Evolutionary conservation across 1,140 invertebrate genomes (phyloP), one percentile per base, ranked within the genome.

Genomic region (Trachymyrmex cornetzi): DNA sequence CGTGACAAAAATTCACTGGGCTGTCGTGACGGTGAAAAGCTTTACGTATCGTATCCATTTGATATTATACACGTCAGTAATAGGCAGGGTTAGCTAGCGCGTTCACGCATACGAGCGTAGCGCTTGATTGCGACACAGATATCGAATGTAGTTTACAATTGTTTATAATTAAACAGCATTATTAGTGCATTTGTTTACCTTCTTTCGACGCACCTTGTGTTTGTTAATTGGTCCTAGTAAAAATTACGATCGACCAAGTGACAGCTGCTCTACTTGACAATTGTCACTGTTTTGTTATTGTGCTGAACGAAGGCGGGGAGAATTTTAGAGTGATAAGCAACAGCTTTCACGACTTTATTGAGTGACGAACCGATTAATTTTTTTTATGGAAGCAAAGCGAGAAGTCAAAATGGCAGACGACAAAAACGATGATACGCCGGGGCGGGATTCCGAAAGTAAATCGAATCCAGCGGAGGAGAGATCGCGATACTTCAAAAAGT

Each of bases 401-500:
- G 27, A 72, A n/a, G 50, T 22, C 30, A 89, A 88, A 69, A 91
- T 92, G 91, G 90, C 77, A 59, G 89, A 85, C 72, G 71, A 86
- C 27, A 91, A 85, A 63, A 91, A 71, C 11, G 87, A 90, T 3
- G 48, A 59, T 4, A 89, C 69, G 61, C 48, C 72, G 2, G 87
- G 82, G 1, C 82, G 64, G 9, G 30, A 72, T 11, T 55, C 34
- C 3, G 88, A 77, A 12, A n/a, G 34, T 57, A 88, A 86, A 69
- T 57, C 38, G 0, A 30, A 66, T 11, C 24, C 61, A 12, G 87
- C 75, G 3, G 85, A 93, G 53, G 93, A 94, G 79, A 90, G 95
- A 82, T 88, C 90, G 4, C 95, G 96, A 85, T 96, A 96, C 93
- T 96, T 96, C 91, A 87, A 87, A 57, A 95, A 95, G 89, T 88